A percentile compares a stretch with the other conserved stretches of the same genome.
Evolutionary conservation across 1,140 invertebrate species (phyloP).

Genomic region (Drosophila ficusphila): DNA sequence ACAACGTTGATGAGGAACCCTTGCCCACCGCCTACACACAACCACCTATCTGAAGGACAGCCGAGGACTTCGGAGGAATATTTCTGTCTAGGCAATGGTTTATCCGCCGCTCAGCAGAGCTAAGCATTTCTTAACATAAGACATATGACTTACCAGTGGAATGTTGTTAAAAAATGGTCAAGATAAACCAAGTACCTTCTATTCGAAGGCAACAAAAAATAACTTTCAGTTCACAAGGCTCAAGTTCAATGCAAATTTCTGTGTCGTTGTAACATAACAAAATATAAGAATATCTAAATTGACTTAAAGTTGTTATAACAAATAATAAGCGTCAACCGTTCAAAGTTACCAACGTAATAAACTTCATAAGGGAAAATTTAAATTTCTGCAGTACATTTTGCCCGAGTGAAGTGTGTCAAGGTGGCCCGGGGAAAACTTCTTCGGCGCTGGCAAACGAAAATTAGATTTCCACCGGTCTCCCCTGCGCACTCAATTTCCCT

Average conservation of each 20-base stretch:
- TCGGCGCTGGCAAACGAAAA: slow-evolving; percentile 20
- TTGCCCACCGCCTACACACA: background rate
- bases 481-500: slow-evolving; percentile 27
- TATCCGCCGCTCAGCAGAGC: slow-evolving; percentile 21
- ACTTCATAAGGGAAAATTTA: slow-evolving; percentile 2
- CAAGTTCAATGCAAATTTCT: too few relatives aligned
- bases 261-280: too few relatives aligned
- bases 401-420: slow-evolving; percentile 35
- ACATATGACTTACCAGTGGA: slow-evolving; percentile 21
- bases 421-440: slow-evolving; percentile 7
- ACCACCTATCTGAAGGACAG: slow-evolving; percentile 14
- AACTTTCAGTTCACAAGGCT: too few relatives aligned
- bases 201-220: background rate
- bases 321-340: too few relatives aligned
- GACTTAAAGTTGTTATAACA: too few relatives aligned
- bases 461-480: slow-evolving; percentile 24
- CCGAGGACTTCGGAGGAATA: slow-evolving; percentile 24
- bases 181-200: background rate
- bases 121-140: slow-evolving; percentile 19
- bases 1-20: slow-evolving; percentile 43
- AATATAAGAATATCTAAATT: too few relatives aligned
- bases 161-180: slow-evolving; percentile 2
- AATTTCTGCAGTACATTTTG: slow-evolving; percentile 16
- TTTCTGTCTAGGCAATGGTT: slow-evolving; percentile 27
- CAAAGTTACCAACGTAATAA: background rate